A percentile compares a stretch with the other conserved stretches of the same genome.
Evolutionary conservation across 2,113 vertebrate genomes (phyloP).

Genomic region (Bungarus multicinctus): DNA sequence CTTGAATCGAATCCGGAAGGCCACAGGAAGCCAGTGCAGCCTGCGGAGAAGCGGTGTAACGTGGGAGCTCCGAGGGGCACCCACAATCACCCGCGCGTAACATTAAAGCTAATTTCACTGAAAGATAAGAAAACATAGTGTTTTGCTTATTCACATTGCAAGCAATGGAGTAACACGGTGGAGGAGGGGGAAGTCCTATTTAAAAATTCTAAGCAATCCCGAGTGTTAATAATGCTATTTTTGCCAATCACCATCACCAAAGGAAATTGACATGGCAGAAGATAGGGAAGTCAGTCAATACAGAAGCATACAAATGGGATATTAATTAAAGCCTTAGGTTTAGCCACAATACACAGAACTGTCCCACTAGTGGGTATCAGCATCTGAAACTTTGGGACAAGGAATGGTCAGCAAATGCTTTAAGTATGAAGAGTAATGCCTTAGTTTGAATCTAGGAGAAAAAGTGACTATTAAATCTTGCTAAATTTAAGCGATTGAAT

Average conservation of each 20-base stretch:
- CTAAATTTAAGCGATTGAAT: conserved; percentile 46
- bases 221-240: neutral
- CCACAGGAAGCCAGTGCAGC: too few relatives aligned
- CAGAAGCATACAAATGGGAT: neutral
- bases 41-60: too few relatives aligned
- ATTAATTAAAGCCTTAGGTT: neutral
- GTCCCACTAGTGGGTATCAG: neutral
- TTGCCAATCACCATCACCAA: neutral
- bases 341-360: neutral
- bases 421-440: neutral
- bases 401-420: neutral
- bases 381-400: neutral
- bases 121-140: neutral
- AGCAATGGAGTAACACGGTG: neutral
- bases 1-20: too few relatives aligned
- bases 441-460: conserved; percentile 36
- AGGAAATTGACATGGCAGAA: conserved; percentile 17
- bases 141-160: neutral
- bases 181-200: rapidly evolving
- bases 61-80: too few relatives aligned
- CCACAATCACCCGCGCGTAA: too few relatives aligned
- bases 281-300: conserved; percentile 4
- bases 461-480: conserved; percentile 53
- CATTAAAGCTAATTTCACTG: neutral
- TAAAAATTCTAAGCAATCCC: neutral